Evolutionary conservation across 2,113 vertebrate species (phyloP).

Genomic region (Dromas ardeola): DNA sequence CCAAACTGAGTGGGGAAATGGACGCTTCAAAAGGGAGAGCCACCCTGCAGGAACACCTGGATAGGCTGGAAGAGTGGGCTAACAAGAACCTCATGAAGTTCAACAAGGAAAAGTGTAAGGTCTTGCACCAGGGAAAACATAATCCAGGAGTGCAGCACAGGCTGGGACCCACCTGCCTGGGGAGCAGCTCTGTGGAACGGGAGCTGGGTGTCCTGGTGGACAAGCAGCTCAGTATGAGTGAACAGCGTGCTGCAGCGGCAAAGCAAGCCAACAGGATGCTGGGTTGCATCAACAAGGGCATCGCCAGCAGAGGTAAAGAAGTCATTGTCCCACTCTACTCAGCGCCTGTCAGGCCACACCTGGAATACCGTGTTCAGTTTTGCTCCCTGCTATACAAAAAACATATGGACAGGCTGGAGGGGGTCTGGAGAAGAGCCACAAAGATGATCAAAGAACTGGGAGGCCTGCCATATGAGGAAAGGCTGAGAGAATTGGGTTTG

Average conservation of each 20-base stretch:
- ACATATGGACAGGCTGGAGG: neutral
- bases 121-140: neutral
- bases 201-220: neutral
- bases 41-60: neutral
- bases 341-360: neutral
- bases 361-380: neutral
- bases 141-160: neutral
- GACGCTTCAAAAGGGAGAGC: neutral
- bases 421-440: neutral
- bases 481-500: neutral
- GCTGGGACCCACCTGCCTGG: neutral
- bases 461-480: neutral
- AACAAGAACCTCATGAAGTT: neutral
- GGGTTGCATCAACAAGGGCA: neutral
- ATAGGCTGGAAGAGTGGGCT: neutral
- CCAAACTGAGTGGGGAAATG: neutral
- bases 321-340: neutral
- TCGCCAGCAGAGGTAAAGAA: neutral
- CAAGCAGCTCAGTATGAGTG: neutral
- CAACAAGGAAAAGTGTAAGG: neutral
- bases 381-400: neutral
- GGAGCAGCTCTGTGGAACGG: neutral
- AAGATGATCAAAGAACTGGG: neutral
- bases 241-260: neutral
- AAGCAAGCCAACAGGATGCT: neutral